These are phyloP conservation scores for Solea senegalensis DNA, from an alignment of 2,113 vertebrate species.

Conservation along the genomic window DNA sequence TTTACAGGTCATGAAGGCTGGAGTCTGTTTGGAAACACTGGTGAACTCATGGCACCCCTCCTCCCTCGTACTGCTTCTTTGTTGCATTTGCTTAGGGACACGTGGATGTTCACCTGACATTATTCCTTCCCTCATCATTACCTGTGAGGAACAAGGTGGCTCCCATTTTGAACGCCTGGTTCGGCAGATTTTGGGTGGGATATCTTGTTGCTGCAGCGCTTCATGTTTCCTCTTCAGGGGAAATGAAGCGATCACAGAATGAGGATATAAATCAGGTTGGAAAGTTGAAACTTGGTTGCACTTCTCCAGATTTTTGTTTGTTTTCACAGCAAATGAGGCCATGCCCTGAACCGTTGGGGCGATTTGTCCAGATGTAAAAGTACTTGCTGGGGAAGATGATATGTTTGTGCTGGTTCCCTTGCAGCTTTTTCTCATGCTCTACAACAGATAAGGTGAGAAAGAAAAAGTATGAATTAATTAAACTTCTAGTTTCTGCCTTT, in stretches of 20 bases:
- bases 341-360: slow-evolving; percentile 2
- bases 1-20: background rate
- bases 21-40: background rate
- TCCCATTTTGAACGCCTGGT: slow-evolving; percentile 48
- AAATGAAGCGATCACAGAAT: slow-evolving; percentile 2
- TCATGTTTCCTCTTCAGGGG: slow-evolving; percentile 58
- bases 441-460: slow-evolving; percentile 27
- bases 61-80: background rate
- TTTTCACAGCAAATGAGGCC: background rate
- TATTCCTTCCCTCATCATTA: background rate
- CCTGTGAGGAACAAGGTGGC: slow-evolving; percentile 36
- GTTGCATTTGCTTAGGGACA: slow-evolving; percentile 13
- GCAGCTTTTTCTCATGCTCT: slow-evolving; percentile 41
- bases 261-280: background rate
- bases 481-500: no score
- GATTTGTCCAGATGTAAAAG: slow-evolving; percentile 11
- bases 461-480: background rate
- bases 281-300: background rate
- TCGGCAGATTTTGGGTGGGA: slow-evolving; percentile 27
- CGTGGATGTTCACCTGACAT: rapidly evolving
- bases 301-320: background rate
- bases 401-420: slow-evolving; percentile 20
- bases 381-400: background rate
- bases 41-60: background rate
- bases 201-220: background rate